Conservation (phyloP, 2,888 invertebrate genomes). For the Lithophane socia region DNA sequence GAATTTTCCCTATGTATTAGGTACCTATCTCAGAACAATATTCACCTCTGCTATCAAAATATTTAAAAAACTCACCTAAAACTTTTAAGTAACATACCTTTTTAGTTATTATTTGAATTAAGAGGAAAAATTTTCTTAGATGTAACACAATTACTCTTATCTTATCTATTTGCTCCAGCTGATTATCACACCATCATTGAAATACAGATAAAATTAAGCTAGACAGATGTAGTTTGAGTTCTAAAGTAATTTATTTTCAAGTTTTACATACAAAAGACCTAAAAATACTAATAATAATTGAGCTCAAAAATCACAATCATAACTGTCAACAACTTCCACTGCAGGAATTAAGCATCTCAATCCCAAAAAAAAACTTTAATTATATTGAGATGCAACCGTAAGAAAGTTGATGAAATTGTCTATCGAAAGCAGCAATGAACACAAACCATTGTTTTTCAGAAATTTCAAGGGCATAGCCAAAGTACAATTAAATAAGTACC, state of each 20-base stretch:
- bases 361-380: background rate
- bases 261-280: background rate
- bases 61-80: background rate
- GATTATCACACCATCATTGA: slow-evolving; percentile 1
- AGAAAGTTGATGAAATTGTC: background rate
- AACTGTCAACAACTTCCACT: background rate
- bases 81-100: background rate
- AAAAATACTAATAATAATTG: background rate
- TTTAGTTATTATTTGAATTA: background rate
- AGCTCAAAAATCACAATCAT: background rate
- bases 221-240: background rate
- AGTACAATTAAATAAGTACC: background rate
- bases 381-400: background rate
- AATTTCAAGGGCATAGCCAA: slow-evolving; percentile 12
- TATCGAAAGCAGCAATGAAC: background rate
- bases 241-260: slow-evolving; percentile 10
- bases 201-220: background rate
- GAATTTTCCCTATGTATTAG: background rate
- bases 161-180: slow-evolving; percentile 30
- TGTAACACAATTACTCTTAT: slow-evolving; percentile 10
- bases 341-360: background rate
- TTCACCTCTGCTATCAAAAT: background rate
- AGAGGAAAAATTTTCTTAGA: background rate
- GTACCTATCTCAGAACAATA: background rate
- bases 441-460: background rate